Conservation (phyloP, 2,113 vertebrate genomes). For the Conger conger region DNA sequence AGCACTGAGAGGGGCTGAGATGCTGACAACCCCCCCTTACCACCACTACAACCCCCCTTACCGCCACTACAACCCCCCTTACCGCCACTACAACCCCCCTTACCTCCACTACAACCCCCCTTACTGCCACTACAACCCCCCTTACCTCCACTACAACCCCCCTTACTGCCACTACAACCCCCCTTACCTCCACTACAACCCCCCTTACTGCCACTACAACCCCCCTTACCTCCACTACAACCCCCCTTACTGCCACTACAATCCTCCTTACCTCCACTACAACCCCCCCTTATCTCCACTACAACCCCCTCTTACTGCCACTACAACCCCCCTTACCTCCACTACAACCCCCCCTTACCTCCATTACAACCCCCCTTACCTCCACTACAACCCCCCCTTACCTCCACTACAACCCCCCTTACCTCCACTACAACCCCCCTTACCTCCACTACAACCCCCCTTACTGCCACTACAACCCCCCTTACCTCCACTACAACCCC, state of each 20-base stretch:
- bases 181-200: too few relatives aligned
- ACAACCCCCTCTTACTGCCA: conserved; percentile 11
- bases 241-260: background rate
- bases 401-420: background rate
- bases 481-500: background rate
- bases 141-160: background rate
- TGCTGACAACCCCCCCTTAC: background rate
- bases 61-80: background rate
- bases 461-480: background rate
- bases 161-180: background rate
- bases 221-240: too few relatives aligned
- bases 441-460: background rate
- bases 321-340: conserved; percentile 29
- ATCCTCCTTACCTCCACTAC: too few relatives aligned
- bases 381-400: background rate
- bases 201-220: background rate
- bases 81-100: background rate
- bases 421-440: too few relatives aligned
- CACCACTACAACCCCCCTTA: background rate
- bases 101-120: background rate
- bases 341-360: background rate
- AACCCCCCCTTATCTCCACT: too few relatives aligned
- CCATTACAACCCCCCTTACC: background rate
- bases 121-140: background rate
- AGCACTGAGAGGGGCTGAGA: too few relatives aligned